Base-by-base conservation (phyloP, 1,140 invertebrate genomes). In the Hydropsyche tenuis region DNA sequence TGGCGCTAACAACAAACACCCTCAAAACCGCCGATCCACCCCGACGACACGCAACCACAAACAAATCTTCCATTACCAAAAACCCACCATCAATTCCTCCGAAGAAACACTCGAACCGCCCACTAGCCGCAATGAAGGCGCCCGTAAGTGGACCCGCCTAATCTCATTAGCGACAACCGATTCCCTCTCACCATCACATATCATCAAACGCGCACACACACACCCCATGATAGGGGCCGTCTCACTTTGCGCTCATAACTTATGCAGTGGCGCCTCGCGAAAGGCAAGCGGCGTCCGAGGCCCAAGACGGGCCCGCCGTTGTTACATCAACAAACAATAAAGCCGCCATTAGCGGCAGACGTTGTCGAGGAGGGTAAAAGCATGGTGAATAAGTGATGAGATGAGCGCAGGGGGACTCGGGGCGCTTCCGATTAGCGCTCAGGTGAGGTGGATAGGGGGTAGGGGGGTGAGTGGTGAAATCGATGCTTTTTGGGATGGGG, bases 301-400 rank as follows among this genome's bases (percentile, higher is more conserved):
- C 5, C 60, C 53, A 63, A 37, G 42, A 65, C 60, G 48, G 23
- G 71, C 20, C 23, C 53, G 3, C 3, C 30, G 69, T 14, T 60
- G 69, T 60, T 72, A 73, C 71, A 65, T 73, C 71, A 53, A 66
- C 71, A 73, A 73, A 73, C 71, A 73, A 73, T 73, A 73, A 73
- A 73, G 71, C 60, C 64, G 18, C 71, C 71, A 73, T 73, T 73
- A 73, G 62, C 71, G 71, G 48, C 62, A 22, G 56, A 53, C 46
- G 25, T n/a, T n/a, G n/a, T n/a, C n/a, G n/a, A n/a, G 68, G 46
- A 4, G 25, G 71, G 71, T 73, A 73, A 73, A 73, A 73, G 71
- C 71, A 73, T 65, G 30, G 18, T 73, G 71, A 73, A 73, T 73
- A 51, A 73, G 27, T 73, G 63, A 73, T 73, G 71, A 69, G n/a